Evolutionary conservation across 2,888 invertebrate species (phyloP), one percentile per base, ranked within the genome.

Genomic region (Cosmopolites sordidus): DNA sequence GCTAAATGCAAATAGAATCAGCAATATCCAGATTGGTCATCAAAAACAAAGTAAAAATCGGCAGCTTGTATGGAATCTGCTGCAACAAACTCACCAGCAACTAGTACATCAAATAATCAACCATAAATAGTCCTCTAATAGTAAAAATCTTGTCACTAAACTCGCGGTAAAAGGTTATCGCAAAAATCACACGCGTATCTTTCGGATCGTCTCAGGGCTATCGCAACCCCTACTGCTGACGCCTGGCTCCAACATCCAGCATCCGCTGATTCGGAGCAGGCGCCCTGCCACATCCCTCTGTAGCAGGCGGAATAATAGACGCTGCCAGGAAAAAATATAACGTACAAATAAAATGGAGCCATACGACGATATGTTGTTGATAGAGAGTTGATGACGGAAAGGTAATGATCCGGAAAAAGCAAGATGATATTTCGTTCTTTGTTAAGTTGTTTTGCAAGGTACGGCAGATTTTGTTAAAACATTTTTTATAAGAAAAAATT

Each of bases 161-260:
- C 11, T 33, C 33, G 33, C 33, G 33, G 11, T 33, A 33, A 9
- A 33, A 11, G 5, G 11, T 33, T 12, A 11, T 12, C 4, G 4
- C n/a, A 33, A 33, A 33, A 33, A 9, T 12, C 33, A n/a, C 33
- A 11, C 33, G 22, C 22, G 22, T 5, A 22, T 22, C 22, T 22
- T 5, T 22, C 22, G 22, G 8, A 22, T 8, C 3, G 3, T 8
- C 22, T n/a, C 33, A 50, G 58, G 55, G 62, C 61, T 59, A 60
- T 64, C 67, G 69, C 68, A 69, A 70, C 69, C 69, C 68, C 69
- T 66, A 70, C 70, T 70, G 71, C 71, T 68, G 64, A 64, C 64
- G 38, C 38, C 27, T 18, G 37, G 45, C n/a, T 33, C 33, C 33
- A 33, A 40, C 42, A 29, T 37, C 42, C 55, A 55, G 55, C 55